phyloP scores from a whole-genome alignment of 2,113 vertebrate species.

The Chinchilla lanigera region DNA sequence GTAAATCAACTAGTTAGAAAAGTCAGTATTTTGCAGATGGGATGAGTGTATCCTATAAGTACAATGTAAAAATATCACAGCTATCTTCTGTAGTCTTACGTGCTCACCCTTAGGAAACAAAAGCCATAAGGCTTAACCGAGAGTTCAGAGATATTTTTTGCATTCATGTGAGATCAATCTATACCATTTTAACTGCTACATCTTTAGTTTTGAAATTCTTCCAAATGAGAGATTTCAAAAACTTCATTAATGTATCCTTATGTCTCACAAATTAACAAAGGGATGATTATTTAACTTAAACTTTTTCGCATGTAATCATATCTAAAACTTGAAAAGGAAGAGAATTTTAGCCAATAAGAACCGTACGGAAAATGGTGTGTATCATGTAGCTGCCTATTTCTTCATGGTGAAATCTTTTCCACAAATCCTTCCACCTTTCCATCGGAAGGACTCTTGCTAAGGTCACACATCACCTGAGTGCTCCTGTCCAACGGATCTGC shows the following conservation, averaged over 20 bases:
- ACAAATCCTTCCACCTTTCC: background rate
- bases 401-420: background rate
- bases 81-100: constrained; percentile 18
- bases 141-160: constrained; percentile 19
- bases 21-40: constrained; percentile 67
- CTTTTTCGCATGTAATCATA: background rate
- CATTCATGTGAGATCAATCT: constrained; percentile 15
- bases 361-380: background rate
- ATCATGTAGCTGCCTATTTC: background rate
- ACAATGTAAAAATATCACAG: constrained; percentile 59
- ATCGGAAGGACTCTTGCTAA: background rate
- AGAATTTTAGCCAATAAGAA: background rate
- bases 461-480: background rate
- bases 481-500: background rate
- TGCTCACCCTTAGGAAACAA: constrained; percentile 2
- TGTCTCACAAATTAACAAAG: background rate
- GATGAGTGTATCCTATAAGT: constrained; percentile 63
- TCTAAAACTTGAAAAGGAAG: background rate
- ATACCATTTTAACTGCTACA: background rate
- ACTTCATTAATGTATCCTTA: background rate
- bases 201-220: constrained; percentile 24
- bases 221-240: constrained; percentile 40
- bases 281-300: constrained; percentile 30
- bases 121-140: background rate
- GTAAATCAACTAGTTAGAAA: constrained; percentile 77